Conservation (phyloP, 2,888 invertebrate species). For the Tenthredo scrophulariae region DNA sequence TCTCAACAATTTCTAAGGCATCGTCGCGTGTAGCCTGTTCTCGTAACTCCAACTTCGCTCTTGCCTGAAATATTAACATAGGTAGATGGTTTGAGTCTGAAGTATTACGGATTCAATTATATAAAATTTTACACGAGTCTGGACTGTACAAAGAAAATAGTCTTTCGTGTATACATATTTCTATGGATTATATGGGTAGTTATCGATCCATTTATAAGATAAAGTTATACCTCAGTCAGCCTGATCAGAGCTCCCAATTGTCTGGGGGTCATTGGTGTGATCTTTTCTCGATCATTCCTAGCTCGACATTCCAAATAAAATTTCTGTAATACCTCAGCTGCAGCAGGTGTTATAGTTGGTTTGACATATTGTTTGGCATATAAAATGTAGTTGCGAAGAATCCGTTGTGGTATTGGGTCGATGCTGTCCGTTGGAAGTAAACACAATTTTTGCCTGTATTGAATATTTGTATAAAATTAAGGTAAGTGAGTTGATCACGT, state of each 20-base stretch:
- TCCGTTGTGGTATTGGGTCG: constrained; percentile 86
- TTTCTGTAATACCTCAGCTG: constrained; percentile 85
- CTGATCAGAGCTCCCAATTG: constrained; percentile 94
- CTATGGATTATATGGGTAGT: neutral
- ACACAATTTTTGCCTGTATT: constrained; percentile 82
- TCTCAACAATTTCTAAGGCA: constrained; percentile 91
- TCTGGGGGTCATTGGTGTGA: constrained; percentile 90
- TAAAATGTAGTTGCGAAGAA: constrained; percentile 94
- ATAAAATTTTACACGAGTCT: too few relatives aligned
- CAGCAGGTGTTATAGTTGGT: constrained; percentile 87
- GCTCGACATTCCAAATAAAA: constrained; percentile 91
- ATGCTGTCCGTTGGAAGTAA: constrained; percentile 82
- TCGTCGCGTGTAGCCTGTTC: constrained; percentile 89
- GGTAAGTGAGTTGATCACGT: neutral
- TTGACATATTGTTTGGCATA: constrained; percentile 94
- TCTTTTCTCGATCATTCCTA: constrained; percentile 83
- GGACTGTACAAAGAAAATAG: too few relatives aligned
- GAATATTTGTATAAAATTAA: constrained; percentile 44
- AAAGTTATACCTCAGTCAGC: constrained; percentile 84
- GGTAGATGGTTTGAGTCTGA: too few relatives aligned
- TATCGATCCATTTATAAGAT: neutral
- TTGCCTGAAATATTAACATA: constrained; percentile 82
- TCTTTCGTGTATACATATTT: too few relatives aligned
- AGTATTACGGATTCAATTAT: too few relatives aligned
- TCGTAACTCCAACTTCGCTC: constrained; percentile 92